Percentiles rank a stretch among this genome's conserved stretches.
phyloP scores from a whole-genome alignment of 1,140 invertebrate genomes.

The Caenorhabditis briggsae region DNA sequence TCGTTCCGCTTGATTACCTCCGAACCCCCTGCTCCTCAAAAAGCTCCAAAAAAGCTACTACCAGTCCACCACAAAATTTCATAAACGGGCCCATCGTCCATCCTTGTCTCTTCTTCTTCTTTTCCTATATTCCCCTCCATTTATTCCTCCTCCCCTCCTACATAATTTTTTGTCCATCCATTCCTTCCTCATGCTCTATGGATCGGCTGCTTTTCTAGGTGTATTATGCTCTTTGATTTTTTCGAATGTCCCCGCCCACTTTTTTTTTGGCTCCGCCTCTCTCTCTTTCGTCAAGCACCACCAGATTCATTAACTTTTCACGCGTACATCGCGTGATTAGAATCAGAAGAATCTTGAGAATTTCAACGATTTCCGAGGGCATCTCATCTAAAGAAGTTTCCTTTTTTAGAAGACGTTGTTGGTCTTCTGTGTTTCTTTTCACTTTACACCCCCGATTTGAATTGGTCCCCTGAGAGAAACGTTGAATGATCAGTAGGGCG shows the following conservation, averaged over 20 bases:
- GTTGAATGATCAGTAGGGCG: constrained; percentile 18
- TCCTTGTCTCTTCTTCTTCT: neutral
- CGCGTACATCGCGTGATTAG: constrained; percentile 22
- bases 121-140: too few species aligned
- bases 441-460: constrained; percentile 11
- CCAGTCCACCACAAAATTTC: constrained; percentile 21
- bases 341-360: neutral
- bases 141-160: too few species aligned
- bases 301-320: constrained; percentile 57
- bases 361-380: constrained; percentile 1
- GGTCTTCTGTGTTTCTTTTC: constrained; percentile 3
- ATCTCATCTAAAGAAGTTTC: neutral
- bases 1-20: constrained; percentile 7
- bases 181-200: neutral
- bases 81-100: constrained; percentile 10
- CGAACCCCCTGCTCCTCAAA: neutral
- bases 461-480: neutral
- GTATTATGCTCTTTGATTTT: constrained; percentile 3
- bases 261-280: neutral
- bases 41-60: neutral
- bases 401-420: neutral
- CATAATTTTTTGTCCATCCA: too few species aligned
- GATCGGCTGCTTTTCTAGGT: neutral
- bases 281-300: neutral
- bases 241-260: neutral